Evolutionary conservation across 2,888 invertebrate genomes (phyloP), one percentile per base, ranked within the genome.

Genomic region (Diarsia mendica): DNA sequence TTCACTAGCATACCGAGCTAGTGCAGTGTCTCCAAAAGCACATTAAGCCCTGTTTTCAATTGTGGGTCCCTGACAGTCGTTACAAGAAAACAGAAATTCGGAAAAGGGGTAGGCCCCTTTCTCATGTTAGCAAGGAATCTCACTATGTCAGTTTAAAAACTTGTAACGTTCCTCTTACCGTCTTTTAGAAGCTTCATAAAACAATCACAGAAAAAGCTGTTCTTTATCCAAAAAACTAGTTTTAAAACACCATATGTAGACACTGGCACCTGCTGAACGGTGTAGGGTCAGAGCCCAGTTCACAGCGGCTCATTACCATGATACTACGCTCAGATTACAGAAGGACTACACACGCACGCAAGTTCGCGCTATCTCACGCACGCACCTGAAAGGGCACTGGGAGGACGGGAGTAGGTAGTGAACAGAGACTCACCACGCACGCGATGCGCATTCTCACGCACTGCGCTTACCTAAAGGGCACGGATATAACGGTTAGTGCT

Each of bases 351-450:
- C 75, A 75, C 70, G 81, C 75, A 63, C 9, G 67, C 55, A n/a
- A 39, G 55, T 48, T 69, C 53, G 53, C 53, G 48, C 64, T 75
- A 68, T 75, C 84, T 76, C 61, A 68, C 75, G 84, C 75, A 67
- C 63, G 20, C 15, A 0, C 18, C 78, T 48, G 58, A 60, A 67
- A 78, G 83, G 69, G 80, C 73, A 69, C n/a, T 13, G 61, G n/a
- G n/a, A 9, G 10, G 6, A 6, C 23, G 13, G 20, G 80, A 80
- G 73, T 39, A 80, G 13, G 1, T 33, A 51, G 5, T 2, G 2
- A 10, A 58, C 58, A 65, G 80, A 77, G 80, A 23, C 44, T 15
- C 13, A 60, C 15, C 9, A 2, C 28, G 28, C 28, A 28, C 28
- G 28, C 28, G 15, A 28, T 8, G 58, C 15, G 15, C 23, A 15